Evolutionary conservation across 2,113 vertebrate species (phyloP).

Genomic region (mouse (Mus musculus)): DNA sequence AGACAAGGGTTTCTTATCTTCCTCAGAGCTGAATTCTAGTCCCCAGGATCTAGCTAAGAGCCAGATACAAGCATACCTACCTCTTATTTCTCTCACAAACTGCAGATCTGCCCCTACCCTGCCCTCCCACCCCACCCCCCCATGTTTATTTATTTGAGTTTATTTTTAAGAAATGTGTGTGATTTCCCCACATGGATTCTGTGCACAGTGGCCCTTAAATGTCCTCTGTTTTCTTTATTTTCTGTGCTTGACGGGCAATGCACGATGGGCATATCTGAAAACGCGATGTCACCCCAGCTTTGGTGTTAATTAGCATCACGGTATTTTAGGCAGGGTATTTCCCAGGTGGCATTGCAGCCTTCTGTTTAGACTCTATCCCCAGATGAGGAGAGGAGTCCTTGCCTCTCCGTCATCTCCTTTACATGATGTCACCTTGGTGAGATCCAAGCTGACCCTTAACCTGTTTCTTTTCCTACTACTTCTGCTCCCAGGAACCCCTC

Average conservation of each 20-base stretch:
- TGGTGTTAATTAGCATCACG: neutral
- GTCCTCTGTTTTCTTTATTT: neutral
- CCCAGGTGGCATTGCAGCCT: neutral
- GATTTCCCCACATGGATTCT: neutral
- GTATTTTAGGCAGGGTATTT: neutral
- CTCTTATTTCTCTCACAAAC: rapidly evolving
- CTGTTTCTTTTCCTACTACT: neutral
- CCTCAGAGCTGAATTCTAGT: neutral
- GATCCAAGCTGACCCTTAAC: neutral
- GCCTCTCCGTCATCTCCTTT: neutral
- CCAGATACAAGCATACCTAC: too few relatives aligned
- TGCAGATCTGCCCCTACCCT: neutral
- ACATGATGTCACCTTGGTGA: neutral
- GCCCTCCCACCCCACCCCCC: neutral
- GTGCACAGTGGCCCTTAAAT: neutral
- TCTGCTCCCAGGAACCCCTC: neutral
- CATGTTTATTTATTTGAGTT: neutral
- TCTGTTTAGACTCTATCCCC: neutral
- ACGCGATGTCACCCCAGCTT: neutral
- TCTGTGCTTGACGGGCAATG: neutral
- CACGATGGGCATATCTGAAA: neutral
- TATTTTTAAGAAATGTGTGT: neutral
- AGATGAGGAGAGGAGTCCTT: neutral
- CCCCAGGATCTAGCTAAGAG: neutral
- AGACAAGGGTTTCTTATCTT: neutral